Evolutionary conservation across 2,113 vertebrate genomes (phyloP).

Genomic region (Scopus umbretta): DNA sequence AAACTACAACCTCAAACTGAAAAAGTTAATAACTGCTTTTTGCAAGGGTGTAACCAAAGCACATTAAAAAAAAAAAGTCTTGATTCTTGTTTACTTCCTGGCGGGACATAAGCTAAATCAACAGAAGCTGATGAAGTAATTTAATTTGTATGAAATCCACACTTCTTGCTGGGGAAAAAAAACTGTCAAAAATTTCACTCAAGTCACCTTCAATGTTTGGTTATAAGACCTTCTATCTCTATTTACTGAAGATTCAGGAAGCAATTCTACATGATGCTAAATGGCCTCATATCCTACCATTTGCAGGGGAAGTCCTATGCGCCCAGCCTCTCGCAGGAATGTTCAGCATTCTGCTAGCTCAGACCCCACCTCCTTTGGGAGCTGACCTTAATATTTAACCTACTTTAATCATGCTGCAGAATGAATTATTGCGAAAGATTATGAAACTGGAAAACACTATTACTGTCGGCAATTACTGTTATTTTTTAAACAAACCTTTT

Average conservation of each 20-base stretch:
- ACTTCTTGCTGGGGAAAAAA: neutral
- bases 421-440: constrained; percentile 8
- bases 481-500: constrained; percentile 16
- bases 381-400: constrained; percentile 25
- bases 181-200: neutral
- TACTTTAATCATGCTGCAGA: neutral
- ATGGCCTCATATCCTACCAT: neutral
- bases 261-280: neutral
- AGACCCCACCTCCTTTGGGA: neutral
- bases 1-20: neutral
- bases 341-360: neutral
- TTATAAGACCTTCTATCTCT: neutral
- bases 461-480: neutral
- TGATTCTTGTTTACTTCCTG: neutral
- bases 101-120: neutral
- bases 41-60: neutral
- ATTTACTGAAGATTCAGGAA: neutral
- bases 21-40: neutral
- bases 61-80: neutral
- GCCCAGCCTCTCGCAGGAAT: constrained; percentile 13
- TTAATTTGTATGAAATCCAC: neutral
- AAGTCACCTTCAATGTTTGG: neutral
- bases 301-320: neutral
- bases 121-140: neutral
- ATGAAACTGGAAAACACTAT: neutral